A percentile compares a stretch with the other conserved stretches of the same genome.
These are phyloP conservation scores for Frankliniella intonsa DNA, from an alignment of 2,888 invertebrate genomes.

Conservation along the genomic window DNA sequence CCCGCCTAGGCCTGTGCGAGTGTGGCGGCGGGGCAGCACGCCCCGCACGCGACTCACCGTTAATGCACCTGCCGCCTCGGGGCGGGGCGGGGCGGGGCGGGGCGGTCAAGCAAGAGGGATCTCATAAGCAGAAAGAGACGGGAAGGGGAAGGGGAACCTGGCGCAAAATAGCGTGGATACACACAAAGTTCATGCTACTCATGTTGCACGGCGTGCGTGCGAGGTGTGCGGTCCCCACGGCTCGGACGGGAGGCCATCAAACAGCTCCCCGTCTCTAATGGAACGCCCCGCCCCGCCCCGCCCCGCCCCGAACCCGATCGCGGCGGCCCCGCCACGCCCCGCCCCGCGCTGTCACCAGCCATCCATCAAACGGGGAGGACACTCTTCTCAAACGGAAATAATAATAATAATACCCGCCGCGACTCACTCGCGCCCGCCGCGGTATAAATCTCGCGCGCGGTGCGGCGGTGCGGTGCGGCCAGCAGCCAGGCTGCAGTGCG, in stretches of 20 bases:
- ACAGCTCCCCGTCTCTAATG: too few species aligned
- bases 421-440: neutral
- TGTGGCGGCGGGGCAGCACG: too few species aligned
- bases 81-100: neutral
- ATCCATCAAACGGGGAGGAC: neutral
- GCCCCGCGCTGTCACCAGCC: neutral
- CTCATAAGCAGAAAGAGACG: neutral
- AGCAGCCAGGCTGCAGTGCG: neutral
- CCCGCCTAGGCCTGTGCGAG: neutral
- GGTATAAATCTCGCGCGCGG: neutral
- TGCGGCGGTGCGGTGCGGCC: neutral
- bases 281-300: neutral
- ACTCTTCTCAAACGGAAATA: neutral
- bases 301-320: neutral
- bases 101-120: neutral
- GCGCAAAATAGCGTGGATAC: neutral
- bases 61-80: neutral
- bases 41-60: too few species aligned
- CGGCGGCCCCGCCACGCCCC: neutral
- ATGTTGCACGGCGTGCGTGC: neutral
- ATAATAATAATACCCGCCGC: neutral
- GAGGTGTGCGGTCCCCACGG: neutral
- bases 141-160: neutral
- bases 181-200: neutral
- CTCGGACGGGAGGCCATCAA: too few species aligned